phyloP scores from a whole-genome alignment of 92 coral and sea anemone species.

The Parazoanthus darwini region DNA sequence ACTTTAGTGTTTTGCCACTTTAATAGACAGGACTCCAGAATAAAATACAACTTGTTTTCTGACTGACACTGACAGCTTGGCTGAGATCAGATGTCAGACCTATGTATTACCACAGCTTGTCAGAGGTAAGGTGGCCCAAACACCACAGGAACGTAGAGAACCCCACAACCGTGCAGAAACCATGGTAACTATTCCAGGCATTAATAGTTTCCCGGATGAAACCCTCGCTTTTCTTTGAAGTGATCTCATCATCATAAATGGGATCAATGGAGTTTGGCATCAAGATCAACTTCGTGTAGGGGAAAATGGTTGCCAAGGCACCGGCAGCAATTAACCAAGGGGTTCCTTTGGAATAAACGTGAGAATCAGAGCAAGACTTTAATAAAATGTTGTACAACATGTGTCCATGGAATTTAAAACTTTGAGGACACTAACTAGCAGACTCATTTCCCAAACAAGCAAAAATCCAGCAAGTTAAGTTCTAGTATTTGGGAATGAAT shows the following conservation, averaged over 20 bases:
- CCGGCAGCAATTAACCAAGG: conserved; percentile 76
- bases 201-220: conserved; percentile 72
- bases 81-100: not conserved
- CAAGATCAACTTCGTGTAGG: conserved; percentile 69
- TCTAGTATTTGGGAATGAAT: no score
- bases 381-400: no score
- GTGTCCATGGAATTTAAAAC: no score
- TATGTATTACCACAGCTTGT: conserved; percentile 14
- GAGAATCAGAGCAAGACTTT: not conserved
- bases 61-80: not conserved
- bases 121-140: conserved; percentile 55
- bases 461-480: no score
- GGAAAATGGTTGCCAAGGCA: conserved; percentile 61
- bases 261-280: conserved; percentile 88
- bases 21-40: no score
- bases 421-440: no score
- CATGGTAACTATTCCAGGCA: conserved; percentile 78
- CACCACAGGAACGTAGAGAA: conserved; percentile 63
- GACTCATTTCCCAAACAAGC: no score
- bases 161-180: conserved; percentile 64
- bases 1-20: no score
- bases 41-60: no score
- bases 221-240: conserved; percentile 68
- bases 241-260: conserved; percentile 76
- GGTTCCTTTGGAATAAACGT: conserved; percentile 44